A percentile compares a stretch with the other conserved stretches of the same genome.
Conservation (phyloP, 2,113 vertebrate genomes). For the Hypanus sabinus region DNA sequence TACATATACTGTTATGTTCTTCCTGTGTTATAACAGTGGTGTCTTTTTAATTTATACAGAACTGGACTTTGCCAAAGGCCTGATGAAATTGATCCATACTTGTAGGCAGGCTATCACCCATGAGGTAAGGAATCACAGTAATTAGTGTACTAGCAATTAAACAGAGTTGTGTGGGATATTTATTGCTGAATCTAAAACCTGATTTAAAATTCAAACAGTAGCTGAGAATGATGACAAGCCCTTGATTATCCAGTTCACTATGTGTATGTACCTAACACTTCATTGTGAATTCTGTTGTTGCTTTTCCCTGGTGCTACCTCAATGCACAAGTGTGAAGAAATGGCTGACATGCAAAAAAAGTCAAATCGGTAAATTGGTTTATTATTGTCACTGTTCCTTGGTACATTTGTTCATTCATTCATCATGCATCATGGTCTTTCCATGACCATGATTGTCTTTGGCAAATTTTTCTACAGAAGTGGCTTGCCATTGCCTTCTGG, state of each 20-base stretch:
- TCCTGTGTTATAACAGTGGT: not conserved
- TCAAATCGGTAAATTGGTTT: no score
- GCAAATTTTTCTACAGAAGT: no score
- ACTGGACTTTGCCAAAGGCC: conserved; percentile 79
- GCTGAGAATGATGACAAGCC: not conserved
- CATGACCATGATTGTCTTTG: no score
- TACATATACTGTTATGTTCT: not conserved
- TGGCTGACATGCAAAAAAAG: no score
- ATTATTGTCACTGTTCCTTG: no score
- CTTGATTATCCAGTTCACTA: not conserved
- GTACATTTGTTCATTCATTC: no score
- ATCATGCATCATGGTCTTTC: no score
- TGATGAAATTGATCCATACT: conserved; percentile 78
- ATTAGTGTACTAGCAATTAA: not conserved
- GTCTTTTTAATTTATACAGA: conserved; percentile 55
- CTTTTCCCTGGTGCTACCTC: no score
- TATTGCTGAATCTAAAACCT: not conserved
- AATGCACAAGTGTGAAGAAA: no score
- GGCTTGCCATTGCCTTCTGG: no score
- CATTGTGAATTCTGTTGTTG: no score
- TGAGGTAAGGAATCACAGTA: conserved; percentile 51
- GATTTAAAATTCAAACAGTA: not conserved
- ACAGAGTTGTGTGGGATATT: not conserved
- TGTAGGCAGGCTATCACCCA: conserved; percentile 78
- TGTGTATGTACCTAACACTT: not conserved